Percentiles rank a stretch among this genome's conserved stretches.
Evolutionary conservation across 2,113 vertebrate genomes (phyloP).

Genomic region (Potamarius usumacintae): DNA sequence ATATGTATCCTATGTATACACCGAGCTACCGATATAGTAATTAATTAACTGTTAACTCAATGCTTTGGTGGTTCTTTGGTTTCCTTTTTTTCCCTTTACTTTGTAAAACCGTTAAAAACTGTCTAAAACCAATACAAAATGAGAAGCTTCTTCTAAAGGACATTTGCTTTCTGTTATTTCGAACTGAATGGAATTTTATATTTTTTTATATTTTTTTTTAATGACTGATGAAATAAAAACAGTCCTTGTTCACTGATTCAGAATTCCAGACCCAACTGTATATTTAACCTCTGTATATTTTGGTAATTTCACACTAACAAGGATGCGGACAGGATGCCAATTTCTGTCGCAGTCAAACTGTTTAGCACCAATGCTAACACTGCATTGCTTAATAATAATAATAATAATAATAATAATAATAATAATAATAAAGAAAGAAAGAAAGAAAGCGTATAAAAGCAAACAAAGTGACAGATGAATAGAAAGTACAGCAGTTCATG

Average conservation of each 20-base stretch:
- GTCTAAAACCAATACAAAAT: not conserved
- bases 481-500: conserved; percentile 37
- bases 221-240: conserved; percentile 6
- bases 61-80: not conserved
- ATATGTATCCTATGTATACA: not conserved
- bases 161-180: not conserved
- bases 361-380: conserved; percentile 26
- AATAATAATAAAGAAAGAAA: conserved; percentile 36
- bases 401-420: conserved; percentile 47
- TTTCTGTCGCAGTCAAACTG: not conserved
- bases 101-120: not conserved
- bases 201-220: not conserved
- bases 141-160: not conserved
- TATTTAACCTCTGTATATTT: not conserved
- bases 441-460: conserved; percentile 57
- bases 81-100: not conserved
- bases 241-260: not conserved
- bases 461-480: conserved; percentile 41
- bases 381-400: conserved; percentile 34
- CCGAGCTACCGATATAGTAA: not conserved
- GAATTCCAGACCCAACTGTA: not conserved
- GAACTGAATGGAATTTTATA: not conserved
- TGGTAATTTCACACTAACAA: conserved; percentile 2
- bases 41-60: not conserved
- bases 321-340: not conserved